phyloP scores from a whole-genome alignment of 2,888 invertebrate species.

The Stomorhina lunata region DNA sequence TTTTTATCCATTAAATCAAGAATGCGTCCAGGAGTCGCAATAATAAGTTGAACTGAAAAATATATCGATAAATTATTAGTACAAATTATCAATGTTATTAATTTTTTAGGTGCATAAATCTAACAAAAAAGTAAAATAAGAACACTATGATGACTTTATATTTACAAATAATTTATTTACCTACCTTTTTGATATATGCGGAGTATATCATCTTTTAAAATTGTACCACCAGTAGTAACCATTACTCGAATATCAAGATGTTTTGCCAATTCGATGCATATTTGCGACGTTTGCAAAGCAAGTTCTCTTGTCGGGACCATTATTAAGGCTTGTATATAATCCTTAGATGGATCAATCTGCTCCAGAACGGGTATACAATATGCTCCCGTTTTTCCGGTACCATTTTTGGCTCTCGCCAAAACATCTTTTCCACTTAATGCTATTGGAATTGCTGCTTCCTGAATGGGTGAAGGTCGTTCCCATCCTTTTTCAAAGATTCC shows the following conservation, averaged over 20 bases:
- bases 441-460: conserved; percentile 99
- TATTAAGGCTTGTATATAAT: conserved; percentile 97
- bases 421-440: conserved; percentile 98
- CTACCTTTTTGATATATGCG: conserved; percentile 98
- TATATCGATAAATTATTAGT: conserved; percentile 53
- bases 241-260: conserved; percentile 98
- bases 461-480: conserved; percentile 99
- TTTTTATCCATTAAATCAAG: conserved; percentile 99
- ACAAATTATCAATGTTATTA: background rate
- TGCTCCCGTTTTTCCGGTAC: conserved; percentile 99
- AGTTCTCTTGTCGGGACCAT: conserved; percentile 99
- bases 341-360: conserved; percentile 93
- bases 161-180: too few relatives aligned
- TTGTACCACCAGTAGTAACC: conserved; percentile 99
- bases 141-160: too few relatives aligned
- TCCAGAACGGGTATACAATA: conserved; percentile 99
- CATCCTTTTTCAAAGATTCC: conserved; percentile 99
- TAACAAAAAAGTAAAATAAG: conserved; percentile 31
- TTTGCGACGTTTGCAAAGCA: conserved; percentile 99
- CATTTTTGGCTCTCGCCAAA: conserved; percentile 99
- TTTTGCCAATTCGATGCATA: conserved; percentile 98
- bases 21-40: conserved; percentile 99
- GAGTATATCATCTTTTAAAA: conserved; percentile 98
- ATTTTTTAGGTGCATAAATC: background rate
- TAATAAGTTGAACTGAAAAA: conserved; percentile 95